These are phyloP conservation scores for Gonatopus flavifemur DNA, from an alignment of 1,140 invertebrate species.

Conservation along the genomic window DNA sequence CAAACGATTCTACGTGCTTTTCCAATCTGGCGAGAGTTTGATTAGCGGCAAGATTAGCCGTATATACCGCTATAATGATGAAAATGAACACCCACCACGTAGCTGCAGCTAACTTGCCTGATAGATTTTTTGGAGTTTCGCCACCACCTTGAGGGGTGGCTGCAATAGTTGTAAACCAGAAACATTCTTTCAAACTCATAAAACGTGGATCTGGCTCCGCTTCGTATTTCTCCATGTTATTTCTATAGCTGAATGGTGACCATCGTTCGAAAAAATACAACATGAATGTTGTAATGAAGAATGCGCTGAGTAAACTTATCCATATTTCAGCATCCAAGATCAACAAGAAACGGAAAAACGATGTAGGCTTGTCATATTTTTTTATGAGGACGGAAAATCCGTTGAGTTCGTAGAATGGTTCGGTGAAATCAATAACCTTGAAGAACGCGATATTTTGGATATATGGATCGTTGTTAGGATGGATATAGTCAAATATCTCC, in stretches of 20 bases:
- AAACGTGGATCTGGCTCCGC: slow-evolving; percentile 89
- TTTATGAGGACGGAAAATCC: slow-evolving; percentile 89
- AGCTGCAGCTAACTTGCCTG: slow-evolving; percentile 83
- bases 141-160: slow-evolving; percentile 90
- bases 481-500: too few species aligned
- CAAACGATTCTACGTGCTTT: slow-evolving; percentile 84
- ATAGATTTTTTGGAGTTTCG: slow-evolving; percentile 89
- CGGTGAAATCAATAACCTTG: slow-evolving; percentile 76
- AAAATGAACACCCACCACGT: slow-evolving; percentile 97
- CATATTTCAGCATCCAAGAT: slow-evolving; percentile 92
- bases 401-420: slow-evolving; percentile 88
- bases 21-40: slow-evolving; percentile 85
- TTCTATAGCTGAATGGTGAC: slow-evolving; percentile 92
- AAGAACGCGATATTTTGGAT: background rate
- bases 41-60: slow-evolving; percentile 92
- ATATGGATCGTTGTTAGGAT: too few species aligned
- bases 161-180: slow-evolving; percentile 97
- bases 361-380: slow-evolving; percentile 72
- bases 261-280: slow-evolving; percentile 93
- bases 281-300: slow-evolving; percentile 87
- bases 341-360: slow-evolving; percentile 91
- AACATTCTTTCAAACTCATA: slow-evolving; percentile 89
- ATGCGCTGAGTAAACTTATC: slow-evolving; percentile 89
- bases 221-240: slow-evolving; percentile 85
- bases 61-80: slow-evolving; percentile 93